phyloP scores from a whole-genome alignment of 2,797 vertebrate genomes.

The Steatocranus sp. region DNA sequence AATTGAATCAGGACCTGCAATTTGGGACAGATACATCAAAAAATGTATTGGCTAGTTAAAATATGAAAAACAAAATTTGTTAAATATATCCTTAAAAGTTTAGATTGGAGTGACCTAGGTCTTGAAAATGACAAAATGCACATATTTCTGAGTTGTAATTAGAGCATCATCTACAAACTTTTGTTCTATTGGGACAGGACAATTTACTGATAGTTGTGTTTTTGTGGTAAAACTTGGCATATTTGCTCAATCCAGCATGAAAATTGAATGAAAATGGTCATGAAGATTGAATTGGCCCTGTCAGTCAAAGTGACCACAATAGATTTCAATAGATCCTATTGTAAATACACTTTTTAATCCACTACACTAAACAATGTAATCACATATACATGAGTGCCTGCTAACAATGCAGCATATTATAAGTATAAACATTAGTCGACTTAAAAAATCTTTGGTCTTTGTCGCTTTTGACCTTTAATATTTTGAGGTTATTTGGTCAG shows the following conservation, averaged over 20 bases:
- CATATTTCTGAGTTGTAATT: not conserved
- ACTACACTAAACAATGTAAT: not conserved
- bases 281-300: not conserved
- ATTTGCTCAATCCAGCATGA: not conserved
- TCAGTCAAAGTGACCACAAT: not conserved
- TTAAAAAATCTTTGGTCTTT: not conserved
- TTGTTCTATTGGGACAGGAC: not conserved
- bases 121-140: not conserved
- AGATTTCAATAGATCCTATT: not conserved
- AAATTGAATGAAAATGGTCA: not conserved
- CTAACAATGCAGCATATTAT: not conserved
- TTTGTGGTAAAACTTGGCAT: not conserved
- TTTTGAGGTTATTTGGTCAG: not conserved
- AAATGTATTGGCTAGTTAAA: not conserved
- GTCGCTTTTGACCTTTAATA: constrained; percentile 9
- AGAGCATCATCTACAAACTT: not conserved
- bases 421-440: not conserved
- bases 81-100: not conserved
- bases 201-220: not conserved
- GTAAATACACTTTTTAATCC: not conserved
- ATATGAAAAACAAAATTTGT: not conserved
- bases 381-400: not conserved
- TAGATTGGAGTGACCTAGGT: not conserved
- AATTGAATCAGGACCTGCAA: not conserved
- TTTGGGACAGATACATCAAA: not conserved